phyloP scores from a whole-genome alignment of 2,888 invertebrate species.

The Metacarcinus magister region DNA sequence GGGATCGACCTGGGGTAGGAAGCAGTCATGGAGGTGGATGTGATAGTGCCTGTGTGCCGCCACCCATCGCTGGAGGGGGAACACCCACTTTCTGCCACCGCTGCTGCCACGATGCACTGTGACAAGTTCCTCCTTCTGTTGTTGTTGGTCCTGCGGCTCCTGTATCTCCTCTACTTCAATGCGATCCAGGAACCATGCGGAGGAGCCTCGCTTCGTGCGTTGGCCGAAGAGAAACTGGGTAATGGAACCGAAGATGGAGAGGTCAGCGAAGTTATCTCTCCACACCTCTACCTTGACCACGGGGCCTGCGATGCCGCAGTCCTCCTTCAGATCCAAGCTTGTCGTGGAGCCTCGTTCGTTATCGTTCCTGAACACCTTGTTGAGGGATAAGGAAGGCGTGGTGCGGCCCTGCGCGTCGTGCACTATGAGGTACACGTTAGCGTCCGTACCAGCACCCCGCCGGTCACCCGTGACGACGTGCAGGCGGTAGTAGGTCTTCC shows the following conservation, averaged over 20 bases:
- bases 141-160: not conserved
- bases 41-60: constrained; percentile 84
- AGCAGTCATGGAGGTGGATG: constrained; percentile 84
- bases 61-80: constrained; percentile 85
- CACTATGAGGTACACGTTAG: constrained; percentile 84
- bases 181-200: constrained; percentile 79
- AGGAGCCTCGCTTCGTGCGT: constrained; percentile 59
- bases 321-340: constrained; percentile 61
- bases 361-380: constrained; percentile 71
- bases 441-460: constrained; percentile 85
- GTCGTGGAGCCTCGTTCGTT: constrained; percentile 73
- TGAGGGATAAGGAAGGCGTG: constrained; percentile 47
- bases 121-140: not conserved
- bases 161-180: constrained; percentile 74
- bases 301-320: constrained; percentile 68
- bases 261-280: constrained; percentile 78
- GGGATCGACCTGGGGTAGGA: constrained; percentile 85
- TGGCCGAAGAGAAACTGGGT: constrained; percentile 44
- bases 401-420: constrained; percentile 83
- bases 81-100: constrained; percentile 78
- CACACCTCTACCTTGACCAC: constrained; percentile 72
- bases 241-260: constrained; percentile 54
- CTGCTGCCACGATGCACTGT: constrained; percentile 55
- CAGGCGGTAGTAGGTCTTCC: constrained; percentile 82
- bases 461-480: constrained; percentile 85